Base-by-base conservation (phyloP, 2,113 vertebrate genomes). In the Trachemys scripta region DNA sequence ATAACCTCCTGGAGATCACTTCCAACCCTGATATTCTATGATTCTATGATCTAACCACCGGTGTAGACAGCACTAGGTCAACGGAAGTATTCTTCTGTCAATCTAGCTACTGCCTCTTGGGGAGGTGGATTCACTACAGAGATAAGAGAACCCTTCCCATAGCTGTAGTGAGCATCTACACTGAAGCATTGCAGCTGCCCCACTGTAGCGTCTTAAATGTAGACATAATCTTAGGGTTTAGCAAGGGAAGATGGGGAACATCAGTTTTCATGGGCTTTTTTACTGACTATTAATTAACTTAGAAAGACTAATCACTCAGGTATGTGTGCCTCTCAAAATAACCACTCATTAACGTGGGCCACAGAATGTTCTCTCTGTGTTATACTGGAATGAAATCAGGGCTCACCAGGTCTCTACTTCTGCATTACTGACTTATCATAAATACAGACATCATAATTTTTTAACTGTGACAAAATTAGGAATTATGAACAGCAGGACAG, bases 361-460 rank as follows among this genome's bases (percentile, higher is more conserved):
- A 16, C 49, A 50, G 50, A 57, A 83, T 38, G 42, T 8, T 25
- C 82, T 25, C 17, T 17, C 69, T 38, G 6, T 78, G 35, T 79
- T 50, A 1, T 29, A 65, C 31, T 24, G n/a, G n/a, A 45, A 10
- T 24, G 11, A 42, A 51, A 29, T n/a, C 29, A 5, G 0, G 4
- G 45, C 16, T 8, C 10, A 16, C 7, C 25, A 5, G 4, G 6
- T 31, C 27, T 50, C 84, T 27, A 25, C 45, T 75, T 62, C 31
- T 65, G 16, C 69, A 17, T n/a, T 82, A 80, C 54, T 62, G 22
- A 38, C 25, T 6, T 16, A 42, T 72, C 72, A 2, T 17, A 79
- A n/a, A 31, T 50, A 51, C 47, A 82, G 3, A 62, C 84, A 27
- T 72, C 9, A 45, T 1, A 17, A 10, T 75, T 83, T 53, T 50